Base-by-base conservation (phyloP, 2,113 vertebrate genomes). In the Probosciger aterrimus region DNA sequence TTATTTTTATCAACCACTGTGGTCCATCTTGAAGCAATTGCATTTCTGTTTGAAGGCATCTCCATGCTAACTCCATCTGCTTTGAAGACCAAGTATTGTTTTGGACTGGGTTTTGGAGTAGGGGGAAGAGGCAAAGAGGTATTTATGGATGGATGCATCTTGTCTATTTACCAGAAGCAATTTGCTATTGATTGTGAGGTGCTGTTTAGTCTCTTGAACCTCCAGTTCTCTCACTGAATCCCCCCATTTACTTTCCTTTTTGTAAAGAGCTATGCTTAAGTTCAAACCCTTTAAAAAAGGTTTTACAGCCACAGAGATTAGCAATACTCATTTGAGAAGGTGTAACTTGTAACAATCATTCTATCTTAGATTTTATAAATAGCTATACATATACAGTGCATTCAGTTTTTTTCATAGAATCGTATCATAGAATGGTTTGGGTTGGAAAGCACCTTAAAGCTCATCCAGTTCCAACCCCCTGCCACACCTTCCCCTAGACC, bases 11-110 rank as follows among this genome's bases (percentile, higher is more conserved):
- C 97, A 90, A 84, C 88, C 87, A 88, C 95, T 97, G 97, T 98
- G 97, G 97, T 97, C 97, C 97, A 97, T 97, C 97, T 97, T 98
- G 97, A 97, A 97, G 82, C 95, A 96, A 97, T 97, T 97, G 80
- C 46, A 52, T 82, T 92, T 86, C 69, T 88, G 5, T 75, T 55
- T 64, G 64, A 95, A 94, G 79, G 78, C 81, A 96, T 95, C 92
- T 91, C 88, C 82, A 60, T 23, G 35, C 93, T 92, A 83, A 84
- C 49, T 84, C 71, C 91, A 92, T 96, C 90, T 96, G 94, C 87
- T 91, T 79, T 47, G 70, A 82, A 90, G 85, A 94, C 75, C 53
- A 82, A 86, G 31, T 4, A 60, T 78, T 28, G 47, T 39, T 86
- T 65, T 74, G 64, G 60, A 77, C 44, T 73, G 30, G 20, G 18